phyloP scores from a whole-genome alignment of 2,797 vertebrate species.

The Benthosema pterotum region DNA sequence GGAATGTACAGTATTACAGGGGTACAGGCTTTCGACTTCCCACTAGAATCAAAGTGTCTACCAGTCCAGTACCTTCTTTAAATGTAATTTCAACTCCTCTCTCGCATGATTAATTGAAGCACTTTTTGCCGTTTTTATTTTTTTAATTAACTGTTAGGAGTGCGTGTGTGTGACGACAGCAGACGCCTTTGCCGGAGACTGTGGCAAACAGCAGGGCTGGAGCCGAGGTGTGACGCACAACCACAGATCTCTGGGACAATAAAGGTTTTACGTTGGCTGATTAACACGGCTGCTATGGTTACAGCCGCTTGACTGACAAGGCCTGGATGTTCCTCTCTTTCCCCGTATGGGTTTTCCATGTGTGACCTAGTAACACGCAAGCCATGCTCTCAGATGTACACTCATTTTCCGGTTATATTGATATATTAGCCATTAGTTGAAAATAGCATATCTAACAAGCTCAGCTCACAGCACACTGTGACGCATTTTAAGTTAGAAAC shows the following conservation, averaged over 20 bases:
- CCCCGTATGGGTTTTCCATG: background rate
- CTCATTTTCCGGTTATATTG: background rate
- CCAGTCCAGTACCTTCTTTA: too few species aligned
- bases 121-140: too few species aligned
- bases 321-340: conserved; percentile 32
- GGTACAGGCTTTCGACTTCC: too few species aligned
- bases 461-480: too few species aligned
- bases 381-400: conserved; percentile 1
- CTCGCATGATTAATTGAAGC: too few species aligned
- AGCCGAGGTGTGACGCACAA: conserved; percentile 40
- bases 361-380: conserved; percentile 8
- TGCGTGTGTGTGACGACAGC: conserved; percentile 5
- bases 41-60: too few species aligned
- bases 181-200: conserved; percentile 25
- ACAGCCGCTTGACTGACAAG: conserved; percentile 54
- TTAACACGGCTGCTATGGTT: conserved; percentile 60
- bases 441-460: too few species aligned
- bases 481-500: too few species aligned
- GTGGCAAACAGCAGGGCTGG: conserved; percentile 15
- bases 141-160: background rate
- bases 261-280: conserved; percentile 57
- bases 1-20: too few species aligned
- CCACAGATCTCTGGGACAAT: conserved; percentile 43
- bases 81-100: too few species aligned
- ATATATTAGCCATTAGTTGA: too few species aligned